phyloP scores from a whole-genome alignment of 2,888 invertebrate species.

The Aethes cnicana region DNA sequence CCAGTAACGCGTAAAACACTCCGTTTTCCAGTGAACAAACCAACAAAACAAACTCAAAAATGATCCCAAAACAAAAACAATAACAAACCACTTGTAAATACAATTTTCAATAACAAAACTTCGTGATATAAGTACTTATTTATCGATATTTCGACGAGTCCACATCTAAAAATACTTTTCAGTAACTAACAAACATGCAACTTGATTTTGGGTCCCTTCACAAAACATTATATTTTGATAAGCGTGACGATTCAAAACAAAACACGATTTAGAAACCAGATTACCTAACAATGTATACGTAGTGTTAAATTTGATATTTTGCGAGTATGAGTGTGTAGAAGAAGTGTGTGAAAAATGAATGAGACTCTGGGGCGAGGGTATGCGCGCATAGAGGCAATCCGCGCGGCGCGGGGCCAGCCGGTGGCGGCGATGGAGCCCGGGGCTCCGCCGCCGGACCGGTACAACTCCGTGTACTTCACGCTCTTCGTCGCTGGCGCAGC shows the following conservation, averaged over 20 bases:
- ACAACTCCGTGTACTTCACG: conserved; percentile 87
- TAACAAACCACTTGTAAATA: neutral
- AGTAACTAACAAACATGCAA: too few species aligned
- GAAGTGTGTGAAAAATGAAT: conserved; percentile 73
- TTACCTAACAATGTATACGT: neutral
- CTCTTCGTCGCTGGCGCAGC: conserved; percentile 93
- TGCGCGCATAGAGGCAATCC: conserved; percentile 83
- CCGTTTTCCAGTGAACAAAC: neutral
- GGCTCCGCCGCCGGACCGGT: conserved; percentile 86
- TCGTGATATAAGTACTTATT: too few species aligned
- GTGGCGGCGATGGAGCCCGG: conserved; percentile 68
- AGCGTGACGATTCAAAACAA: too few species aligned
- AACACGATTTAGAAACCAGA: too few species aligned
- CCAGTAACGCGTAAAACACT: conserved; percentile 28
- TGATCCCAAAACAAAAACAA: neutral
- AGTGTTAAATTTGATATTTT: neutral
- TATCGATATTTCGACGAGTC: too few species aligned
- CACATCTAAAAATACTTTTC: conserved; percentile 5
- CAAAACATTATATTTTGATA: too few species aligned
- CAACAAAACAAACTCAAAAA: neutral
- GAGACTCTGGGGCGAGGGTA: conserved; percentile 86
- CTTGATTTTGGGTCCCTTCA: too few species aligned
- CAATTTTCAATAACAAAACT: neutral
- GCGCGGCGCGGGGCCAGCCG: conserved; percentile 78
- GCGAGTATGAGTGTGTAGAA: neutral